Evolutionary conservation across 2,113 vertebrate genomes (phyloP).

Genomic region (Pelecanoides urinatrix): DNA sequence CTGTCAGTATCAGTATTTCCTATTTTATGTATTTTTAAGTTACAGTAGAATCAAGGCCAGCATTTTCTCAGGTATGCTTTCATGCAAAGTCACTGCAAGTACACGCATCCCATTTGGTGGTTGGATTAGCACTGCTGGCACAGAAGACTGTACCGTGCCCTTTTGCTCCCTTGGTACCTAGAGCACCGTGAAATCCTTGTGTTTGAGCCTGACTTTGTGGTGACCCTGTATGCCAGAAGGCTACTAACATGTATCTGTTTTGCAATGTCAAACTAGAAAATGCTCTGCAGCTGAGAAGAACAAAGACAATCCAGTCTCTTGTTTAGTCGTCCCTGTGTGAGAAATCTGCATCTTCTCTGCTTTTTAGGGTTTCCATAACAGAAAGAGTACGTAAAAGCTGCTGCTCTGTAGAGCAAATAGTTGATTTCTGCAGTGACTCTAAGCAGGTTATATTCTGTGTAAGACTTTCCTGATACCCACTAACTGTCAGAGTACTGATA

Average conservation of each 20-base stretch:
- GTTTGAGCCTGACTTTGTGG: neutral
- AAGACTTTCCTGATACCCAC: neutral
- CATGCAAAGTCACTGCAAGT: neutral
- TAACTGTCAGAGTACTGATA: neutral
- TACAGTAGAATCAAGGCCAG: neutral
- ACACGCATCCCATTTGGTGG: accelerated
- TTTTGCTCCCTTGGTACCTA: neutral
- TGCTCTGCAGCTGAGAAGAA: neutral
- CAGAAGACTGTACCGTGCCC: neutral
- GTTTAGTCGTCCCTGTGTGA: neutral
- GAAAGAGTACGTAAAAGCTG: neutral
- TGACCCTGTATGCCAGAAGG: neutral
- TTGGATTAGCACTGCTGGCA: neutral
- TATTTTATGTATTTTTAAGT: neutral
- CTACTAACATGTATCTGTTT: neutral
- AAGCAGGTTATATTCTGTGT: neutral
- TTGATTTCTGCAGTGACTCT: neutral
- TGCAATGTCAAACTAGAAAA: neutral
- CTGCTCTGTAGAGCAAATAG: neutral
- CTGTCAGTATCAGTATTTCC: neutral
- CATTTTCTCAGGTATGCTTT: neutral
- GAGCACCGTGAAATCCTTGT: neutral
- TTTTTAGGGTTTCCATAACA: neutral
- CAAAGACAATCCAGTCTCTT: neutral
- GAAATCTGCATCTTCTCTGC: neutral